These are phyloP conservation scores for Grantiella picta DNA, from an alignment of 2,113 vertebrate genomes.

Conservation along the genomic window DNA sequence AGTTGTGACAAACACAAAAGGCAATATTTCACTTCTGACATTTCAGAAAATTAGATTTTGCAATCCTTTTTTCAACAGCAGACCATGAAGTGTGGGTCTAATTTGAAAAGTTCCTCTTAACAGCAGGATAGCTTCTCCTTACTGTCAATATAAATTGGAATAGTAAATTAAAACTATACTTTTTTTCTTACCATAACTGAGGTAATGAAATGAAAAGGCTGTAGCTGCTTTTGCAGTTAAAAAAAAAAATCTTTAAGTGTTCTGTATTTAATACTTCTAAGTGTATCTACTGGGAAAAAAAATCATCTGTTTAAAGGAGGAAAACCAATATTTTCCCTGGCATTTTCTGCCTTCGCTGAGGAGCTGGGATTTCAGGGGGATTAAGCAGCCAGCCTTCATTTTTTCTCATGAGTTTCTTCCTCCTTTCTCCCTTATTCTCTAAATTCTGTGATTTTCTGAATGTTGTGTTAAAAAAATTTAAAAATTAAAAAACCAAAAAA, in stretches of 20 bases:
- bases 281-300: background rate
- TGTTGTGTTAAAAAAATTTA: no score
- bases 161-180: background rate
- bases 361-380: background rate
- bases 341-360: background rate
- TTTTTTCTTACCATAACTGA: background rate
- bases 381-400: background rate
- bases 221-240: background rate
- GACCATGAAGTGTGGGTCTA: background rate
- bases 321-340: background rate
- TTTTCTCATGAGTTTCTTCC: background rate
- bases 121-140: background rate
- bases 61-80: slow-evolving; percentile 4
- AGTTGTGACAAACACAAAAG: background rate
- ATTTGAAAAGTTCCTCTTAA: background rate
- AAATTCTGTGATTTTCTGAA: background rate
- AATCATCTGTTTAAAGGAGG: background rate
- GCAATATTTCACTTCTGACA: background rate
- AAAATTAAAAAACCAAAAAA: no score
- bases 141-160: background rate
- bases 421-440: background rate
- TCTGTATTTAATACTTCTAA: background rate
- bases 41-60: slow-evolving; percentile 19
- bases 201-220: background rate
- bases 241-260: background rate